phyloP scores from a whole-genome alignment of 2,888 invertebrate species.

The Polymixis lichenea region DNA sequence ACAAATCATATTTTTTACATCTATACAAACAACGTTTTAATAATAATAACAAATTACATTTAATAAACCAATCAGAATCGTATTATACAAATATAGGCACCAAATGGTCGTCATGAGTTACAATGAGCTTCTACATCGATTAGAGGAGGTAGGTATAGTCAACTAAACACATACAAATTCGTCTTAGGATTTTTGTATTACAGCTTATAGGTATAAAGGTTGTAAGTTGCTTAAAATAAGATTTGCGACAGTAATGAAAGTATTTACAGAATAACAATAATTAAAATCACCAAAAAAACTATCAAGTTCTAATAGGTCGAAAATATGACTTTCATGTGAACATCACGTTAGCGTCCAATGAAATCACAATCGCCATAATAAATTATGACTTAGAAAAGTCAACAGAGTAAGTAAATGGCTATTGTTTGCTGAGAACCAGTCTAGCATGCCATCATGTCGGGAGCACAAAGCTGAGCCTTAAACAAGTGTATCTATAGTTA shows the following conservation, averaged over 20 bases:
- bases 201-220: neutral
- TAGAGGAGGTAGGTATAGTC: neutral
- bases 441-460: neutral
- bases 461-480: neutral
- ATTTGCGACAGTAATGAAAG: neutral
- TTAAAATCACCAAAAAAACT: neutral
- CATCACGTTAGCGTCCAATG: neutral
- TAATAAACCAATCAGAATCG: constrained; percentile 1
- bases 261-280: neutral
- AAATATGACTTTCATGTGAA: neutral
- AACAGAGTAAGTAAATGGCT: neutral
- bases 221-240: neutral
- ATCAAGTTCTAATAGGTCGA: neutral
- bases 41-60: neutral
- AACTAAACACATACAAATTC: constrained; percentile 2
- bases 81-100: neutral
- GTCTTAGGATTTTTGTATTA: neutral
- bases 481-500: neutral
- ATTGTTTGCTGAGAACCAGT: neutral
- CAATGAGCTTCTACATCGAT: constrained; percentile 6
- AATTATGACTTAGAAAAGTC: too few relatives aligned
- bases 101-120: neutral
- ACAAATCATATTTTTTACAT: neutral
- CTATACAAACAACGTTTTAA: neutral
- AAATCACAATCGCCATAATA: neutral